A percentile compares a stretch with the other conserved stretches of the same genome.
Conservation (phyloP, 2,888 invertebrate genomes). For the Seira sanloemensis region DNA sequence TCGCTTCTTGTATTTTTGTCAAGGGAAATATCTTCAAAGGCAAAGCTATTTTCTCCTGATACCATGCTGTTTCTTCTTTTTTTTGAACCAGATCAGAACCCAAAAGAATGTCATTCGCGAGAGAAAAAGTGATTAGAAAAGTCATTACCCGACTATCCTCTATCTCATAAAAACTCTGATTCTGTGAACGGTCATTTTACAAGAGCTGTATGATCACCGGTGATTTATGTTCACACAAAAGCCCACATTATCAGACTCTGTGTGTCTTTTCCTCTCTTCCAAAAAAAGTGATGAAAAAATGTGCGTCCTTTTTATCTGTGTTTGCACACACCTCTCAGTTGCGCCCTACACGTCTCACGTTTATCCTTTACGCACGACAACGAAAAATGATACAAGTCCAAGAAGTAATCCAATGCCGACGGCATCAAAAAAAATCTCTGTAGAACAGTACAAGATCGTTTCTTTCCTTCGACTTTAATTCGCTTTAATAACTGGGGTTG, state of each 20-base stretch:
- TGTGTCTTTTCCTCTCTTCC: not conserved
- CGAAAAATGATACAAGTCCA: conserved; percentile 24
- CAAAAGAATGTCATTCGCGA: no score
- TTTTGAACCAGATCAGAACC: no score
- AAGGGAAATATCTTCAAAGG: no score
- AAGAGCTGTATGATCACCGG: conserved; percentile 58
- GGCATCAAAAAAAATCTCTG: conserved; percentile 27
- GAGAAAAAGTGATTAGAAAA: no score
- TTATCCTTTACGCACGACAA: conserved; percentile 22
- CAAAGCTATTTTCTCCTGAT: no score
- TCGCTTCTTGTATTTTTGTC: no score
- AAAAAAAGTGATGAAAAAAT: no score
- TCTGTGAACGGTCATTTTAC: no score
- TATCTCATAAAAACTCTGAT: no score
- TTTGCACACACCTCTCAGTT: no score
- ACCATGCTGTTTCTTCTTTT: no score
- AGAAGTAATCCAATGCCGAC: conserved; percentile 60
- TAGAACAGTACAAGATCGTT: not conserved
- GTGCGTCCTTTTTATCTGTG: conserved; percentile 21
- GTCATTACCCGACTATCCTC: no score
- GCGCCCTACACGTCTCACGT: conserved; percentile 28
- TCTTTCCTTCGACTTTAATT: not conserved
- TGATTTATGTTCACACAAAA: conserved; percentile 64
- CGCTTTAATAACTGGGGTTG: not conserved
- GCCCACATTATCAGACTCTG: conserved; percentile 15